Evolutionary conservation across 2,888 invertebrate species (phyloP).

Genomic region (Phaedon cochleariae): DNA sequence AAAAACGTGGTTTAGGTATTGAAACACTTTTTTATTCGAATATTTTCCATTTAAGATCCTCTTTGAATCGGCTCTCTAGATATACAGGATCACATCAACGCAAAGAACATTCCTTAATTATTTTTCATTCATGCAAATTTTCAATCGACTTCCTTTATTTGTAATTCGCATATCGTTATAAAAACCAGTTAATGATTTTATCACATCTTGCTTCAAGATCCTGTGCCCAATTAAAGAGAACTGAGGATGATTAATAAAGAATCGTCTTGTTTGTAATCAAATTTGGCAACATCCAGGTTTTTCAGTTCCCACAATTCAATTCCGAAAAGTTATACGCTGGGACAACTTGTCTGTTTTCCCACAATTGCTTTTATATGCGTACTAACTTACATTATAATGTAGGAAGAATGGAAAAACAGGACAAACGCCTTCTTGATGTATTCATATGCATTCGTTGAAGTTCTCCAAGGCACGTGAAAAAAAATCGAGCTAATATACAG

Average conservation of each 20-base stretch:
- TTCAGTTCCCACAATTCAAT: neutral
- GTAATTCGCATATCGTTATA: neutral
- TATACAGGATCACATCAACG: no score
- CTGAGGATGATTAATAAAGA: neutral
- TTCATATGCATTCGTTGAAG: neutral
- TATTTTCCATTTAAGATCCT: no score
- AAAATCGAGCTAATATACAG: neutral
- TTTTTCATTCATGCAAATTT: neutral
- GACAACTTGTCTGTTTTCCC: neutral
- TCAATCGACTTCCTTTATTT: neutral
- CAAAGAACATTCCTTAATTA: neutral
- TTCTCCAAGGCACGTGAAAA: no score
- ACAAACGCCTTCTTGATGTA: neutral
- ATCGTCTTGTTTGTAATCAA: neutral
- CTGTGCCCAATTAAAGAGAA: neutral
- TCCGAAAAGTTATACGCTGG: no score
- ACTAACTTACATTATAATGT: no score
- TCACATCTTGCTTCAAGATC: neutral
- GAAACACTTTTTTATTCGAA: no score
- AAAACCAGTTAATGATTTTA: neutral
- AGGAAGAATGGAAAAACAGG: constrained; percentile 14
- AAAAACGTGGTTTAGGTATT: no score
- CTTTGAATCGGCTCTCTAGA: no score
- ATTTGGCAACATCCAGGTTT: neutral
- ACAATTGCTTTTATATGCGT: neutral